phyloP scores from a whole-genome alignment of 2,888 invertebrate genomes.

The Acanthoscelides obtectus region DNA sequence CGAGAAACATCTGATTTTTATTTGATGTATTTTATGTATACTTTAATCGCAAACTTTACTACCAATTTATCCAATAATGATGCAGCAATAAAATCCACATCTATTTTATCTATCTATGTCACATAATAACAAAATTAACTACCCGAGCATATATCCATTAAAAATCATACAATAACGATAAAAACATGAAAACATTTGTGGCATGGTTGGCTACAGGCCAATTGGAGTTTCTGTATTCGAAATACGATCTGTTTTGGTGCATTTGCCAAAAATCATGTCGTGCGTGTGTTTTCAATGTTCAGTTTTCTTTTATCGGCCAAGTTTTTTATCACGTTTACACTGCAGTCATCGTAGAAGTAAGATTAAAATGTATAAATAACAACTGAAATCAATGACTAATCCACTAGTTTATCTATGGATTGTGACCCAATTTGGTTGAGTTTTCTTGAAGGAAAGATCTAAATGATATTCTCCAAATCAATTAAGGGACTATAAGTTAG shows the following conservation, averaged over 20 bases:
- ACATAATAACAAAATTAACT: neutral
- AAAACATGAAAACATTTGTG: slow-evolving; percentile 7
- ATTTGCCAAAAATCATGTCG: slow-evolving; percentile 19
- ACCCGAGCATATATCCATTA: neutral
- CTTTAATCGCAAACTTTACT: neutral
- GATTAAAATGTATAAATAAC: too few relatives aligned
- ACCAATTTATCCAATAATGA: neutral
- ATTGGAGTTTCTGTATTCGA: slow-evolving; percentile 17
- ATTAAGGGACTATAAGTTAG: too few relatives aligned
- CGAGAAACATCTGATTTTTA: neutral
- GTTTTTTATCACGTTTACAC: neutral
- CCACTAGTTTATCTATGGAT: too few relatives aligned
- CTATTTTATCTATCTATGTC: neutral
- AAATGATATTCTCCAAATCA: too few relatives aligned
- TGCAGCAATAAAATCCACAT: neutral
- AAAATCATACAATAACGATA: neutral
- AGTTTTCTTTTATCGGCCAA: neutral
- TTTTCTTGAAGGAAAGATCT: too few relatives aligned
- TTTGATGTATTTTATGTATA: neutral
- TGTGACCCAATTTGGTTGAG: too few relatives aligned
- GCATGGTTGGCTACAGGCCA: slow-evolving; percentile 14
- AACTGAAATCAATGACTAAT: too few relatives aligned
- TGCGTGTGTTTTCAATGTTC: neutral
- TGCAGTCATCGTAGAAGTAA: too few relatives aligned
- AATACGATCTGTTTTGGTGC: slow-evolving; percentile 23